Evolutionary conservation across 1,140 invertebrate species (phyloP), one percentile per base, ranked within the genome.

Genomic region (Neotoxoptera formosana): DNA sequence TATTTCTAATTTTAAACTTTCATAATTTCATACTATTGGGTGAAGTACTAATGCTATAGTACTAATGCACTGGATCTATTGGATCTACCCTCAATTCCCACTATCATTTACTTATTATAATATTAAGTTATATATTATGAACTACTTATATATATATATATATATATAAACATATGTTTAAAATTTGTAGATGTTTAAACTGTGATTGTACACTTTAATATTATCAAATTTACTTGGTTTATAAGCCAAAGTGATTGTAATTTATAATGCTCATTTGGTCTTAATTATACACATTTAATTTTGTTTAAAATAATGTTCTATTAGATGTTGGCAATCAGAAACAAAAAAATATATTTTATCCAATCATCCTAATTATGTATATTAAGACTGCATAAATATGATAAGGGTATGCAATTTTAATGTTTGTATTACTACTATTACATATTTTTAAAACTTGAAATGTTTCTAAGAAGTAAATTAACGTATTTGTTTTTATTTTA

Each of bases 361-460:
- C 36, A 8, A 67, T 45, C 41, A 67, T 60, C 53, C 36, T 90
- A 67, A 90, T 90, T 67, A n/a, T 90, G 67, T 90, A 30, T 67
- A 67, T 45, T 60, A 67, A 90, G 53, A 67, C 53, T 90, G 89
- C 89, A 67, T 90, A 60, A 90, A 56, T 90, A 90, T 45, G 23
- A 90, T 90, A 90, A 90, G 56, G 30, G 89, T 45, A 67, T 90
- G 56, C 53, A 90, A 90, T 90, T 60, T 45, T 67, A 30, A 67
- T 56, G 1, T 53, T 51, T 88, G 8, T 67, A 67, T 83, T 91
- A 81, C 51, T 81, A 91, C 51, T 91, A 91, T 91, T 83, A 91
- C 34, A 81, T 81, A 41, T 81, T 91, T 91, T 91, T 48, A 21
- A 83, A 81, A 76, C 56, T 47, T 25, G 30, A 83, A 91, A 41